Conservation (phyloP, 2,113 vertebrate species). For the Sylvilagus bachmani region DNA sequence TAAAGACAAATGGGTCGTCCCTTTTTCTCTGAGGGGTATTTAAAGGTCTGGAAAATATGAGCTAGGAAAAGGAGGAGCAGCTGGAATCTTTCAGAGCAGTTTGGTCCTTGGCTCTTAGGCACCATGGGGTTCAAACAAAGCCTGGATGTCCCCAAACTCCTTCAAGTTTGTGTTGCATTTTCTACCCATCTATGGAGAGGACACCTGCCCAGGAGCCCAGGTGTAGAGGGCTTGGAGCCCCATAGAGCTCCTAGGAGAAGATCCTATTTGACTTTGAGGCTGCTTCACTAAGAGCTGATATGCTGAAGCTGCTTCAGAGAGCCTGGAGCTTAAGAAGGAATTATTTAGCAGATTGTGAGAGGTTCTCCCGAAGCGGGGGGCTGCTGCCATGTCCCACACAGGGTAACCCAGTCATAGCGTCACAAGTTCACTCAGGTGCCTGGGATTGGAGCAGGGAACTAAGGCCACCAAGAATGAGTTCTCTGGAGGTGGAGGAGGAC, state of each 20-base stretch:
- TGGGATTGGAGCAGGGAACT: background rate
- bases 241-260: background rate
- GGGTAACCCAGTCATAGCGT: background rate
- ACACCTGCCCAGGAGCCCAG: background rate
- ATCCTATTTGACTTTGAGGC: background rate
- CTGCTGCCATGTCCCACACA: background rate
- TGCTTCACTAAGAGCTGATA: background rate
- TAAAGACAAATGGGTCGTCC: background rate
- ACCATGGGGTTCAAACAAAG: background rate
- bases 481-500: background rate
- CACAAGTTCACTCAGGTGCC: slow-evolving; percentile 34
- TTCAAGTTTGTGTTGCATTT: background rate
- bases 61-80: background rate
- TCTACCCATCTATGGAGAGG: background rate
- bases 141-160: too few species aligned
- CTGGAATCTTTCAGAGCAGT: background rate
- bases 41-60: background rate
- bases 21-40: slow-evolving; percentile 30
- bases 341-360: background rate
- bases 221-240: background rate
- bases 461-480: background rate
- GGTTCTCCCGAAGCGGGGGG: background rate
- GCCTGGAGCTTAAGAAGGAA: slow-evolving; percentile 15
- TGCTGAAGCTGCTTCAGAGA: background rate
- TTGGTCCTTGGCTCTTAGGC: background rate